Evolutionary conservation across 2,888 invertebrate genomes (phyloP).

Genomic region (Xylota sylvarum): DNA sequence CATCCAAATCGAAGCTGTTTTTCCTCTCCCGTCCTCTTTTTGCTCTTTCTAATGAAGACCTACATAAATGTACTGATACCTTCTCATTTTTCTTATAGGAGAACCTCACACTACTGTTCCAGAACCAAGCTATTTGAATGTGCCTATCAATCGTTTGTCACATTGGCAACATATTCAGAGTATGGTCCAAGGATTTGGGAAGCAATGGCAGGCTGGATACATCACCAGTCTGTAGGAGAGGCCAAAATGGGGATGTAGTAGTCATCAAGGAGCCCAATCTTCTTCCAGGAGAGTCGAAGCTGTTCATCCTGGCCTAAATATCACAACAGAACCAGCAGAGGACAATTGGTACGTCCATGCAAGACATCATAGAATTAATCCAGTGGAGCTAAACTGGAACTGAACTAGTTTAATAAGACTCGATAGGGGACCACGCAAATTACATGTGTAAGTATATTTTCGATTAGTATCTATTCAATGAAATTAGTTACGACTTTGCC

Average conservation of each 20-base stretch:
- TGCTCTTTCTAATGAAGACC: constrained; percentile 40
- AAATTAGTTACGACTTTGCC: too few species aligned
- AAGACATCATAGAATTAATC: too few species aligned
- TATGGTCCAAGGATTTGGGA: constrained; percentile 15
- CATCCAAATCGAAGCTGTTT: too few species aligned
- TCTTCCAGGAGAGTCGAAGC: constrained; percentile 1
- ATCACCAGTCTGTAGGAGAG: constrained; percentile 22
- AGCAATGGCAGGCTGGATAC: constrained; percentile 23
- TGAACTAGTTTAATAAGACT: too few species aligned
- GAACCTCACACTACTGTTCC: constrained; percentile 43
- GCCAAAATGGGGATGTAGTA: constrained; percentile 11
- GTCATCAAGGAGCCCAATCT: constrained; percentile 9
- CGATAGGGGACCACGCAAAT: too few species aligned
- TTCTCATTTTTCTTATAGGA: constrained; percentile 59
- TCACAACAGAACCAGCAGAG: neutral
- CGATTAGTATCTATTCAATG: too few species aligned
- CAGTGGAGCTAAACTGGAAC: too few species aligned
- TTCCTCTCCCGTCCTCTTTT: constrained; percentile 60
- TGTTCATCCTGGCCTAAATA: neutral
- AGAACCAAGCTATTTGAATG: constrained; percentile 38
- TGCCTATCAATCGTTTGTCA: constrained; percentile 24
- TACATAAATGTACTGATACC: constrained; percentile 56
- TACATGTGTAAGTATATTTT: too few species aligned
- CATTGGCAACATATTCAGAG: constrained; percentile 27
- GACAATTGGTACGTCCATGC: too few species aligned